These are phyloP conservation scores for Dusona sp. DNA, from an alignment of 2,888 invertebrate species.

Conservation along the genomic window DNA sequence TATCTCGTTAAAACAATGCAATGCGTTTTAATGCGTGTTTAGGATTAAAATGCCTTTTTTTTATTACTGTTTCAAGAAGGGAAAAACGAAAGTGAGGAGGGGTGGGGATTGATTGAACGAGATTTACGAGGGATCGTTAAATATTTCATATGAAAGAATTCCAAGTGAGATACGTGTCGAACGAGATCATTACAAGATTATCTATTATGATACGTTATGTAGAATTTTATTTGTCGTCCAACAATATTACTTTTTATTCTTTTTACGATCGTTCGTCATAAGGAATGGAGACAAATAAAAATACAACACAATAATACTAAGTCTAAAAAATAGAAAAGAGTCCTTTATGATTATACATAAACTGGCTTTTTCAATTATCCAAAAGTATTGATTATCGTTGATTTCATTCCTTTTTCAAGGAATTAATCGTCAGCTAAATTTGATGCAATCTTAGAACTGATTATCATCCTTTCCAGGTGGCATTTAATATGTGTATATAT, in stretches of 20 bases:
- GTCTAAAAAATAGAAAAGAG: not conserved
- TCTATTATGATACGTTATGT: conserved; percentile 68
- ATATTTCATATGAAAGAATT: conserved; percentile 57
- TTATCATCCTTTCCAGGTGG: not conserved
- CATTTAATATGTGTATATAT: conserved; percentile 39
- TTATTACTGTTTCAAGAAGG: not conserved
- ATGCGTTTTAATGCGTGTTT: no score
- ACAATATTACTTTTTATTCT: conserved; percentile 44
- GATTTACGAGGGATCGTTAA: conserved; percentile 73
- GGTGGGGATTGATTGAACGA: conserved; percentile 72
- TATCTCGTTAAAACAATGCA: not conserved
- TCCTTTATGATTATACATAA: not conserved
- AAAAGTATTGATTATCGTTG: not conserved
- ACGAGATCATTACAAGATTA: conserved; percentile 81
- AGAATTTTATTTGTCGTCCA: conserved; percentile 60
- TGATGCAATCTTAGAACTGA: not conserved
- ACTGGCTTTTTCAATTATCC: not conserved
- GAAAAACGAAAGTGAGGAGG: conserved; percentile 5
- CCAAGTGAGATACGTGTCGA: conserved; percentile 75
- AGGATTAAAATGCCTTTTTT: no score
- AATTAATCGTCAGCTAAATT: not conserved
- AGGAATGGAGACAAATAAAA: not conserved
- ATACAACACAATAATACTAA: not conserved
- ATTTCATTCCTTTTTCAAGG: not conserved
- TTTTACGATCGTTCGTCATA: not conserved